Evolutionary conservation across 2,797 vertebrate species (phyloP).

Genomic region (Myoxocephalus aenaeus): DNA sequence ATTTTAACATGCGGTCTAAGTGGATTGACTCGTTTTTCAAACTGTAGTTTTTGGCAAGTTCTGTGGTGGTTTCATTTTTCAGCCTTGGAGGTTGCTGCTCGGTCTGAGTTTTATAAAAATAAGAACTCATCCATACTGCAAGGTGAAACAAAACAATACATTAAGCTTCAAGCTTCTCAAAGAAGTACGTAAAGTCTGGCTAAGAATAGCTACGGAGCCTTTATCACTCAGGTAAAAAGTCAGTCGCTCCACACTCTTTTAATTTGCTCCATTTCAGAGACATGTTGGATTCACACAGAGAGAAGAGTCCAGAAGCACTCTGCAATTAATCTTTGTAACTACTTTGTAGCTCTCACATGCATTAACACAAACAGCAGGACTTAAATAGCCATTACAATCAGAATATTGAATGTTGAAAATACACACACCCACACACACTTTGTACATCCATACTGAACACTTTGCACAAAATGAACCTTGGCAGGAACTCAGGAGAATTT

Average conservation of each 20-base stretch:
- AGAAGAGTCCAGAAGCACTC: conserved; percentile 25
- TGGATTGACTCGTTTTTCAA: too few relatives aligned
- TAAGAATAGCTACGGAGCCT: neutral
- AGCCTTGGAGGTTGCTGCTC: neutral
- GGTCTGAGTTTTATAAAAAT: neutral
- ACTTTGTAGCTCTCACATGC: conserved; percentile 30
- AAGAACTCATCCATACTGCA: neutral
- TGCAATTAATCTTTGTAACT: conserved; percentile 40
- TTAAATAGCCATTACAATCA: conserved; percentile 37
- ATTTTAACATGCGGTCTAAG: neutral
- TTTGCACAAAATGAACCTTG: conserved; percentile 49
- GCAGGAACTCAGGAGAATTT: conserved; percentile 66
- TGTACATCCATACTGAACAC: conserved; percentile 39
- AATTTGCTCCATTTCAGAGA: conserved; percentile 15
- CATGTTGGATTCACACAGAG: conserved; percentile 14
- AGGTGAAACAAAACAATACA: neutral
- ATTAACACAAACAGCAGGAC: conserved; percentile 41
- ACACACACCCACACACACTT: conserved; percentile 19
- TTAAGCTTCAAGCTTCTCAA: neutral
- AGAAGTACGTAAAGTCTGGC: neutral
- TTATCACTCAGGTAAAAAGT: neutral
- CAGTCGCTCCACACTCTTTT: neutral
- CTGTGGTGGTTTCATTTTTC: too few relatives aligned
- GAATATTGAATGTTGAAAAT: conserved; percentile 26
- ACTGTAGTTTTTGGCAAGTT: too few relatives aligned